Evolutionary conservation across 2,113 vertebrate genomes (phyloP).

Genomic region (human): DNA sequence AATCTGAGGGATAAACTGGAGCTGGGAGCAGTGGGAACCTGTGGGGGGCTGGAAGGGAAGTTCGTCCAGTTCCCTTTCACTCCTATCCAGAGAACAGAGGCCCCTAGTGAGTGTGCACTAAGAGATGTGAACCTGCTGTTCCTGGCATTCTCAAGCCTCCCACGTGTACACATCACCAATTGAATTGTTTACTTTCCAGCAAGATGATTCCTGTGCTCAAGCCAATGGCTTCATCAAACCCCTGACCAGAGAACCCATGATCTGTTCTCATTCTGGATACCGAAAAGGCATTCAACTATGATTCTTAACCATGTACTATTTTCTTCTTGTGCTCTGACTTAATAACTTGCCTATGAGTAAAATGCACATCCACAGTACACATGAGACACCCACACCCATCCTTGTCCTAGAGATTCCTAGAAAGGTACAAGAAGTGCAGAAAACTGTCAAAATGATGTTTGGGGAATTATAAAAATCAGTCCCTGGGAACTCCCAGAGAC

Average conservation of each 20-base stretch:
- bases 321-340: neutral
- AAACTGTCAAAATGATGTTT: neutral
- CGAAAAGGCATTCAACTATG: neutral
- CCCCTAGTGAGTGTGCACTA: neutral
- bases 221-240: neutral
- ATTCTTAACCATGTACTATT: neutral
- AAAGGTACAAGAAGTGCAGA: neutral
- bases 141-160: too few species aligned
- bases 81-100: neutral
- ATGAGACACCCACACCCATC: rapidly evolving
- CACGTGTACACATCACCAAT: rapidly evolving
- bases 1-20: neutral
- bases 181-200: neutral
- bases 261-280: neutral
- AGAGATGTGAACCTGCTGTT: neutral
- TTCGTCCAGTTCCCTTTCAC: neutral
- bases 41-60: neutral
- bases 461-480: neutral
- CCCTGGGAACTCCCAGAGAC: neutral
- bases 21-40: neutral
- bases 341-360: neutral
- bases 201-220: neutral
- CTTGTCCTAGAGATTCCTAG: neutral
- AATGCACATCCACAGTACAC: neutral
- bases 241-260: neutral